These are phyloP conservation scores for Prietella phreatophila DNA, from an alignment of 2,113 vertebrate species.

Conservation along the genomic window DNA sequence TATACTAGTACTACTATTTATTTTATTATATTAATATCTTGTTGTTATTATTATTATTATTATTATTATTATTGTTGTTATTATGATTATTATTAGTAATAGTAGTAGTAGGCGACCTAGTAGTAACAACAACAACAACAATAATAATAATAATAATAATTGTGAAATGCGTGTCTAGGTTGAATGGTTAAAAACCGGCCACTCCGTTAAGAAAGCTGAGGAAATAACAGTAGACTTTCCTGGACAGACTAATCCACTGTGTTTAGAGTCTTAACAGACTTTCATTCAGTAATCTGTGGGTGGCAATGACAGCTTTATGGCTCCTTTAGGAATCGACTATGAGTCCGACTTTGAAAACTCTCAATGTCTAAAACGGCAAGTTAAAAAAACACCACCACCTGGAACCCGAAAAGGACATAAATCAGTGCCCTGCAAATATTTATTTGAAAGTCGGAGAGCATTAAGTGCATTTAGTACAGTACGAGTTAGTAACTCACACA, in stretches of 20 bases:
- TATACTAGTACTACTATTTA: not conserved
- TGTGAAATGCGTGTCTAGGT: not conserved
- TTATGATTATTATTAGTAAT: not conserved
- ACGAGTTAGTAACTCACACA: not conserved
- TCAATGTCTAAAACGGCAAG: no score
- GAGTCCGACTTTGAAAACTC: not conserved
- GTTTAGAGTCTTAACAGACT: conserved; percentile 63
- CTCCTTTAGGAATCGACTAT: not conserved
- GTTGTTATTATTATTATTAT: not conserved
- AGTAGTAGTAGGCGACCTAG: not conserved
- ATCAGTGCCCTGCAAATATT: conserved; percentile 27
- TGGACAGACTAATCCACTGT: not conserved
- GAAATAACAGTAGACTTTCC: not conserved
- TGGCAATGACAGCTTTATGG: not conserved
- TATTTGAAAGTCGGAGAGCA: conserved; percentile 16
- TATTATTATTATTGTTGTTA: not conserved
- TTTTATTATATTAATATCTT: not conserved
- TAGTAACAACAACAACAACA: not conserved
- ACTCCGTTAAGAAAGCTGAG: not conserved
- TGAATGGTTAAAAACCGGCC: not conserved
- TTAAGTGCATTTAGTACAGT: not conserved
- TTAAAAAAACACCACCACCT: not conserved
- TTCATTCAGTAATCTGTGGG: conserved; percentile 61
- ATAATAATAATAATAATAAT: not conserved
- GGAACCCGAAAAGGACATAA: not conserved